phyloP scores from a whole-genome alignment of 2,888 invertebrate species.

The Nemotelus pantherinus region DNA sequence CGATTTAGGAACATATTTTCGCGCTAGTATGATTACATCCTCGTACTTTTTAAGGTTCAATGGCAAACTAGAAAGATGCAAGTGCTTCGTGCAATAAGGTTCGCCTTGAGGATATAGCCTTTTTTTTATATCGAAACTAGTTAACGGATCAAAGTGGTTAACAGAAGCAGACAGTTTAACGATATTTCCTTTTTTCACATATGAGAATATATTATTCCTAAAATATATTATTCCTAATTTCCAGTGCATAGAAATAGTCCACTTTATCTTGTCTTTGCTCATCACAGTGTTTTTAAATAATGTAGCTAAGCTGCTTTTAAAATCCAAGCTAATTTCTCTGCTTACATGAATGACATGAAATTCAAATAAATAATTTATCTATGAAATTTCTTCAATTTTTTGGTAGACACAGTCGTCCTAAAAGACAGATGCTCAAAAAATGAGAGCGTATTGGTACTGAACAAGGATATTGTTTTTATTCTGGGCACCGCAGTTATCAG shows the following conservation, averaged over 20 bases:
- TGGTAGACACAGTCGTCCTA: background rate
- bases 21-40: background rate
- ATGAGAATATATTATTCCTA: too few species aligned
- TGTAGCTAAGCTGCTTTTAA: background rate
- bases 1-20: constrained; percentile 6
- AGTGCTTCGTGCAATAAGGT: background rate
- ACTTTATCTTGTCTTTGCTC: background rate
- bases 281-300: background rate
- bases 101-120: background rate
- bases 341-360: constrained; percentile 1
- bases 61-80: background rate
- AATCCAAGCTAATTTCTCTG: background rate
- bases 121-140: background rate
- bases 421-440: background rate
- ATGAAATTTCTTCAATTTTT: background rate
- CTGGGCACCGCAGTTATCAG: background rate
- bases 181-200: background rate
- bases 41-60: background rate
- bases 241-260: background rate
- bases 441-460: background rate
- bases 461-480: constrained; percentile 15
- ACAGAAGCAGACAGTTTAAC: background rate
- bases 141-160: background rate
- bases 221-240: background rate
- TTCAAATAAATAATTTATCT: background rate